Evolutionary conservation across 2,888 invertebrate genomes (phyloP).

Genomic region (Parnassius orleans): DNA sequence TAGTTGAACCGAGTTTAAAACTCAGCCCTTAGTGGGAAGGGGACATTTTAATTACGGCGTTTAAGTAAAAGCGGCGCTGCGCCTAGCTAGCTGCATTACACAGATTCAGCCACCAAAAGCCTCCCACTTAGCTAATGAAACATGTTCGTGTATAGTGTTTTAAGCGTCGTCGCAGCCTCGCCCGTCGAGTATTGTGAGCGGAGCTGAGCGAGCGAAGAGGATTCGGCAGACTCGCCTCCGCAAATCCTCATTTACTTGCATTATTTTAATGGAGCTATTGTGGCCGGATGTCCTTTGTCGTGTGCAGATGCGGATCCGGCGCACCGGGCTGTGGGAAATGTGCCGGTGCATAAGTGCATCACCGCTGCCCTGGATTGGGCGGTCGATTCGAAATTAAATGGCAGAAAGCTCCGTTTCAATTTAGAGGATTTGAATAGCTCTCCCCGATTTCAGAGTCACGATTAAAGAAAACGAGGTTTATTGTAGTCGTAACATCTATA

Average conservation of each 20-base stretch:
- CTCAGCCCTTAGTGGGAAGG: slow-evolving; percentile 67
- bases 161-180: slow-evolving; percentile 59
- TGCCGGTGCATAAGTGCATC: slow-evolving; percentile 73
- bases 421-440: slow-evolving; percentile 51
- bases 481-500: slow-evolving; percentile 47
- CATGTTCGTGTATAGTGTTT: slow-evolving; percentile 79
- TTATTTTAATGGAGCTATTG: slow-evolving; percentile 81
- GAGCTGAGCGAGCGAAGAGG: slow-evolving; percentile 53
- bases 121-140: slow-evolving; percentile 82
- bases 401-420: slow-evolving; percentile 58
- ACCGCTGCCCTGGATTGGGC: slow-evolving; percentile 64
- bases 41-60: slow-evolving; percentile 78
- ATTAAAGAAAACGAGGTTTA: slow-evolving; percentile 49
- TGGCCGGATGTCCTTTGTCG: slow-evolving; percentile 78
- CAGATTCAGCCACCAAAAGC: slow-evolving; percentile 80
- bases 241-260: slow-evolving; percentile 81
- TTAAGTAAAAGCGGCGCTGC: slow-evolving; percentile 78
- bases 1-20: slow-evolving; percentile 75
- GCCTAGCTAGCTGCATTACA: slow-evolving; percentile 77
- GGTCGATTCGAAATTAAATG: slow-evolving; percentile 56
- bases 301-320: slow-evolving; percentile 62
- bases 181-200: slow-evolving; percentile 62
- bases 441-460: slow-evolving; percentile 38
- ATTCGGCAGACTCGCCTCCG: slow-evolving; percentile 73
- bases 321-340: slow-evolving; percentile 66